A percentile compares a stretch with the other conserved stretches of the same genome.
Conservation (phyloP, 1,140 invertebrate genomes). For the Drosophila ogumai region DNA sequence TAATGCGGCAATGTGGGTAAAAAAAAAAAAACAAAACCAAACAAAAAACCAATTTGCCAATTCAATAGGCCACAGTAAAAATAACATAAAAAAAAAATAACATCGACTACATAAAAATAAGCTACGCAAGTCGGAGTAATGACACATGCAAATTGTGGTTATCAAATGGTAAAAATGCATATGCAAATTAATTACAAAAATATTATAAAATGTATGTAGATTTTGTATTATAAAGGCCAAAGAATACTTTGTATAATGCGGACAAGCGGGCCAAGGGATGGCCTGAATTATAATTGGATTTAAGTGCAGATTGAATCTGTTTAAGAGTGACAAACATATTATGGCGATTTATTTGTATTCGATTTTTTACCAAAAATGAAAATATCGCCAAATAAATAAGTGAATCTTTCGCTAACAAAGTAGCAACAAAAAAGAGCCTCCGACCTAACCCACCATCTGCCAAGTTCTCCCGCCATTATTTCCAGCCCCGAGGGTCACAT, state of each 20-base stretch:
- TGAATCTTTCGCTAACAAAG: not conserved
- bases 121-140: constrained; percentile 23
- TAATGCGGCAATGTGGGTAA: constrained; percentile 17
- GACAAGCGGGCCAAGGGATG: not conserved
- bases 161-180: constrained; percentile 42
- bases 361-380: too few species aligned
- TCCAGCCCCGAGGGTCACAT: constrained; percentile 10
- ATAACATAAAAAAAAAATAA: constrained; percentile 18
- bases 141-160: constrained; percentile 53
- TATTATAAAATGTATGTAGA: constrained; percentile 1
- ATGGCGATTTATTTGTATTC: too few species aligned
- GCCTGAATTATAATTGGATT: constrained; percentile 16
- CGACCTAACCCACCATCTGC: not conserved
- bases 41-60: constrained; percentile 35
- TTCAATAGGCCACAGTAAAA: constrained; percentile 34
- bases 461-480: constrained; percentile 8
- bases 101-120: constrained; percentile 21
- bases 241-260: not conserved
- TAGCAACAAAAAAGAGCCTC: not conserved
- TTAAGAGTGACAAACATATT: not conserved
- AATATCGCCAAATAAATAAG: not conserved
- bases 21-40: constrained; percentile 14
- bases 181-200: constrained; percentile 42
- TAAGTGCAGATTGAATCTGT: constrained; percentile 5
- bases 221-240: not conserved